Evolutionary conservation across 2,797 vertebrate species (phyloP), one percentile per base, ranked within the genome.

Genomic region (Manis javanica): DNA sequence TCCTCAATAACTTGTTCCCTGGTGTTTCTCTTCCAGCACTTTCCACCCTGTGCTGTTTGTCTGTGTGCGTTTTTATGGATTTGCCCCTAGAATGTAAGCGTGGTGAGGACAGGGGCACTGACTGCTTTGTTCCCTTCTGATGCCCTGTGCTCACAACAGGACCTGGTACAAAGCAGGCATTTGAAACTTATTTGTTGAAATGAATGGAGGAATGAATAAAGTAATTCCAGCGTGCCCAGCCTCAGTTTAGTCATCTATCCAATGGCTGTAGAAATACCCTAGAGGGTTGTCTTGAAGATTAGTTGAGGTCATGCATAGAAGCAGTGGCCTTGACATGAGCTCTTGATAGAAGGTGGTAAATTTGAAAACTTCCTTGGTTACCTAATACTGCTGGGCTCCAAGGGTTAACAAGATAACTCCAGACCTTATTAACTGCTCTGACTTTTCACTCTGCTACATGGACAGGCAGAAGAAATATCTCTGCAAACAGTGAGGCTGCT

Each of bases 381-480:
- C 63, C 15, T 0, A 31, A 0, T 1, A 3, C 53, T 74, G 74
- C 61, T 34, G 78, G 19, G n/a, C 37, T 72, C 66, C 57, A 72
- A 5, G 0, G 15, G 66, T 84, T n/a, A 2, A 0, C 6, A 69
- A 66, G 61, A 26, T 15, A 9, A 59, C 1, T 16, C 77, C 68
- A 72, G 84, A 26, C 31, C 23, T 13, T 53, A 87, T 61, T 82
- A 7, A 79, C 15, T 31, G 68, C n/a, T 75, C 55, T 15, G n/a
- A 79, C 1, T 49, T 92, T 72, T 39, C 64, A 72, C 64, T 69
- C 37, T 81, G 77, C 63, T 42, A 10, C 11, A 31, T 79, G 59
- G 12, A 77, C 4, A n/a, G 66, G 68, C 1, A 2, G 53, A 87
- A 82, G 72, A 81, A 75, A 72, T 59, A 77, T 4, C 19, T 53